A percentile compares a stretch with the other conserved stretches of the same genome.
Conservation (phyloP, 2,888 invertebrate species). For the Oscheius sp. region DNA sequence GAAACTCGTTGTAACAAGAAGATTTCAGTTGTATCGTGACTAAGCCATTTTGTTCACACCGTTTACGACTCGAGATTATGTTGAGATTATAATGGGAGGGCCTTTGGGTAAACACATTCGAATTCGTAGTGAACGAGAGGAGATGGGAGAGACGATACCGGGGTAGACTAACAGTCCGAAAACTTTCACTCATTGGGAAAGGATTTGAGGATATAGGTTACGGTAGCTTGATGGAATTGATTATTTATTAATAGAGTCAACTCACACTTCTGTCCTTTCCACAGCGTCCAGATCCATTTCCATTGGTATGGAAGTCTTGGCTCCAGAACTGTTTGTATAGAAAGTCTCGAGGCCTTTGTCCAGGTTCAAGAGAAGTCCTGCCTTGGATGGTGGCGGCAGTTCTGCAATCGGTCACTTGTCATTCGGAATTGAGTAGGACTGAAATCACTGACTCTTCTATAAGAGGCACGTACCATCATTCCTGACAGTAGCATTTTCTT, state of each 20-base stretch:
- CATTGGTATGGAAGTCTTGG: background rate
- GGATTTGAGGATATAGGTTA: background rate
- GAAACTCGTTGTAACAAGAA: slow-evolving; percentile 4
- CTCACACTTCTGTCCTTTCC: slow-evolving; percentile 33
- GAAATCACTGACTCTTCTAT: background rate
- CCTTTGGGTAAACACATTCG: too few species aligned
- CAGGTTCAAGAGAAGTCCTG: slow-evolving; percentile 30
- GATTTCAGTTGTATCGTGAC: too few species aligned
- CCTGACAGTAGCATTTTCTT: background rate
- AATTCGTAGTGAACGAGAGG: too few species aligned
- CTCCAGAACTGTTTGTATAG: slow-evolving; percentile 15
- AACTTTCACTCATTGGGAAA: too few species aligned
- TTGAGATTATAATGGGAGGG: too few species aligned
- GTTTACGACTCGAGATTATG: too few species aligned
- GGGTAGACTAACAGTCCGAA: too few species aligned
- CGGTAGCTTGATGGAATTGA: background rate
- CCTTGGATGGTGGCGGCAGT: slow-evolving; percentile 21
- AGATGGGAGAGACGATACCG: too few species aligned
- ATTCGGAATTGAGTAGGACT: background rate
- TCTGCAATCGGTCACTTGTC: background rate
- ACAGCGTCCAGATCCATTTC: slow-evolving; percentile 36
- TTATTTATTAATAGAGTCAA: background rate
- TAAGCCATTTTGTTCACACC: too few species aligned
- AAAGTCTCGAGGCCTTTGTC: slow-evolving; percentile 39
- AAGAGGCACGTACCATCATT: background rate